Conservation (phyloP, 2,797 vertebrate genomes). For the Agapornis canus region DNA sequence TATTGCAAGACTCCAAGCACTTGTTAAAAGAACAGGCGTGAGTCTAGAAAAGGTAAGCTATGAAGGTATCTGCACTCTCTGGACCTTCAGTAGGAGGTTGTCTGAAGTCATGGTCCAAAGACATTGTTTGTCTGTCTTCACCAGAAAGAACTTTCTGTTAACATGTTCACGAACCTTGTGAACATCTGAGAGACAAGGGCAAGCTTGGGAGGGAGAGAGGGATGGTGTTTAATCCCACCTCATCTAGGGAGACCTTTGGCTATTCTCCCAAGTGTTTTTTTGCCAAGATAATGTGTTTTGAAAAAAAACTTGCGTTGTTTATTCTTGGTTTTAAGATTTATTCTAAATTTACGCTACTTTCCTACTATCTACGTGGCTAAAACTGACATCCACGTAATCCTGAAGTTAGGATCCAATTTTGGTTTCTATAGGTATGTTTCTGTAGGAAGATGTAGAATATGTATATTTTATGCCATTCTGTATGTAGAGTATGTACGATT, state of each 20-base stretch:
- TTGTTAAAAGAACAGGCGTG: constrained; percentile 96
- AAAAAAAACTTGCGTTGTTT: background rate
- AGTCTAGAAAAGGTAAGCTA: constrained; percentile 91
- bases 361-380: background rate
- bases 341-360: background rate
- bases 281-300: background rate
- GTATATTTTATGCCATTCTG: background rate
- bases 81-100: background rate
- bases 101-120: background rate
- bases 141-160: background rate
- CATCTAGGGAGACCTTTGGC: background rate
- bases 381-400: background rate
- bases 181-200: background rate
- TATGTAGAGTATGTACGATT: background rate
- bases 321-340: background rate
- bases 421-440: background rate
- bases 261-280: background rate
- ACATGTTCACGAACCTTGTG: background rate
- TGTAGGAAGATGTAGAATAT: background rate
- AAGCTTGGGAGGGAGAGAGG: background rate
- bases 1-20: constrained; percentile 92
- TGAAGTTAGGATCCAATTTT: background rate
- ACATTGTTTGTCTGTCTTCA: background rate
- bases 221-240: background rate
- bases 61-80: background rate